Evolutionary conservation across 2,113 vertebrate genomes (phyloP).

Genomic region (Phodopus roborovskii): DNA sequence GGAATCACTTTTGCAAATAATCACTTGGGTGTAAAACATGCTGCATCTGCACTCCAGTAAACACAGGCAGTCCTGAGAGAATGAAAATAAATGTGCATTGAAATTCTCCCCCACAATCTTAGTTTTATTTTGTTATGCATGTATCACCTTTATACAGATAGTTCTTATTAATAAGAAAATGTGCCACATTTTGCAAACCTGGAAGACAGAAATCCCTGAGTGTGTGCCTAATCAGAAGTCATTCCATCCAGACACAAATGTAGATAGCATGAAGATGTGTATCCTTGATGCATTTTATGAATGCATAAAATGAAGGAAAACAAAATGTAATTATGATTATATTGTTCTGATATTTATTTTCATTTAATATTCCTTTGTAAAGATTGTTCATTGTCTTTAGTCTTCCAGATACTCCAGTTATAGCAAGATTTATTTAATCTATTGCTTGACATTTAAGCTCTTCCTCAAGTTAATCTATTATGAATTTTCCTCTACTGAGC

Average conservation of each 20-base stretch:
- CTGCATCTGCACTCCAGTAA: background rate
- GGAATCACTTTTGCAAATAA: background rate
- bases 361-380: constrained; percentile 37
- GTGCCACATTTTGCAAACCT: background rate
- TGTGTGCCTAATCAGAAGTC: background rate
- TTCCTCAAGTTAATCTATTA: constrained; percentile 31
- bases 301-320: background rate
- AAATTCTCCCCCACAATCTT: constrained; percentile 4
- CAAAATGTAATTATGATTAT: background rate
- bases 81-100: constrained; percentile 7
- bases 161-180: constrained; percentile 32
- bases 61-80: background rate
- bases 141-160: background rate
- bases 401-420: constrained; percentile 10
- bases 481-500: background rate
- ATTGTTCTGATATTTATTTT: constrained; percentile 6
- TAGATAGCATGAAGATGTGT: background rate
- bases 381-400: background rate
- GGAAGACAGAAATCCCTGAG: background rate
- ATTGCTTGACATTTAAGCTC: constrained; percentile 38
- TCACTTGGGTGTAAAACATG: background rate
- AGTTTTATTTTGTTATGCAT: constrained; percentile 15
- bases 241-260: background rate
- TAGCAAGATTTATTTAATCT: background rate
- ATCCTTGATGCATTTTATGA: background rate